Evolutionary conservation across 2,888 invertebrate species (phyloP), one percentile per base, ranked within the genome.

Genomic region (Rosalia funebris): DNA sequence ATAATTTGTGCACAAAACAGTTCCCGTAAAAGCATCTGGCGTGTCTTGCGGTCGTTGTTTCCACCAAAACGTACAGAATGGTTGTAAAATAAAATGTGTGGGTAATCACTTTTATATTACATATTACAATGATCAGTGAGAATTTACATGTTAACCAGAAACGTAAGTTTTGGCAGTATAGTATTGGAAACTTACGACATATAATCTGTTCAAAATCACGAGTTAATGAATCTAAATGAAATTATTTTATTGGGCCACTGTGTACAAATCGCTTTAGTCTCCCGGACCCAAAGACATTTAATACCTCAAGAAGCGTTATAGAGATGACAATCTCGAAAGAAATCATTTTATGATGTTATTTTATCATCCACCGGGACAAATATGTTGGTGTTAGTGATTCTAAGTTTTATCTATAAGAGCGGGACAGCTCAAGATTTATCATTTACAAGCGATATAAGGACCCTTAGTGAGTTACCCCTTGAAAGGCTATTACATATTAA

Each of bases 401-500:
- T 50, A 25, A 12, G 37, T 7, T 16, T 50, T 16, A n/a, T 39
- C 12, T 50, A 10, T 39, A 25, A 25, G n/a, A 31, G 39, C 36
- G 50, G n/a, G 2, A 2, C 15, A 14, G 12, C 56, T 19, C 77
- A 79, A 71, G 77, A 79, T 63, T 63, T 79, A 58, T 69, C 74
- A 0, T 63, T 74, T 12, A 55, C 76, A 25, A 67, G 73, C 11
- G 80, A 68, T 79, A 73, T 86, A 12, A 81, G 84, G 70, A 85
- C 85, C 53, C 82, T 93, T 25, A 89, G 88, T 74, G 89, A 90
- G 74, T 77, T 93, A 48, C 88, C 90, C 1, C 71, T 93, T 60
- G 85, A 89, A 1, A 89, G 89, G 70, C 81, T 93, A 17, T 79
- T 93, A n/a, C 82, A 85, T 60, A 81, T 93, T 1, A 84, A 86